These are phyloP conservation scores for Drosophila multiciliata DNA, from an alignment of 2,888 invertebrate species.

Conservation along the genomic window DNA sequence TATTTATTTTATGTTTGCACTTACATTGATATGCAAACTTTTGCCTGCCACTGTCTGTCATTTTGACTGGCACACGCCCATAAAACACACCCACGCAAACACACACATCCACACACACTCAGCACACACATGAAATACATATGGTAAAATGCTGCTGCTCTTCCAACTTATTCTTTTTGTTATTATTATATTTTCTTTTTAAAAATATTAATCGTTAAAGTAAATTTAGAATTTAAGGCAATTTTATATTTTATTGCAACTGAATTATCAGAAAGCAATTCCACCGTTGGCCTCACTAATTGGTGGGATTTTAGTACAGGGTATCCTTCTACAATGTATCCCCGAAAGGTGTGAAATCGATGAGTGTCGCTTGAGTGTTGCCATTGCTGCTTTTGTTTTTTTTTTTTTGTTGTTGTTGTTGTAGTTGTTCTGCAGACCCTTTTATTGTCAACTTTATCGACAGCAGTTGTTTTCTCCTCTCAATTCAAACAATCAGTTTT, in stretches of 20 bases:
- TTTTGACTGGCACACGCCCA: slow-evolving; percentile 41
- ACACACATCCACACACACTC: neutral
- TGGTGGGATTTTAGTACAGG: neutral
- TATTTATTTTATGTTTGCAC: slow-evolving; percentile 27
- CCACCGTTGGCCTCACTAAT: neutral
- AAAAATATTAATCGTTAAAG: neutral
- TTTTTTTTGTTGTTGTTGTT: neutral
- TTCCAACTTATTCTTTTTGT: neutral
- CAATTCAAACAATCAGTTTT: slow-evolving; percentile 31
- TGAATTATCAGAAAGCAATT: neutral
- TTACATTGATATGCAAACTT: slow-evolving; percentile 42
- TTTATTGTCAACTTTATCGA: slow-evolving; percentile 53
- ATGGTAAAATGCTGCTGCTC: slow-evolving; percentile 55
- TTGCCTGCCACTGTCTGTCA: slow-evolving; percentile 30
- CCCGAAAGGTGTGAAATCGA: slow-evolving; percentile 9
- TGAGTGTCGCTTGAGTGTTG: neutral
- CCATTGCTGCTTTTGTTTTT: neutral
- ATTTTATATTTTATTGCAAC: neutral
- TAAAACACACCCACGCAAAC: slow-evolving; percentile 30
- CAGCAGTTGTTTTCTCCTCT: slow-evolving; percentile 52
- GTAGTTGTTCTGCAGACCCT: slow-evolving; percentile 20
- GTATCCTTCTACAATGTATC: neutral
- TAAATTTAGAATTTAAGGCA: neutral
- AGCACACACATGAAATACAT: slow-evolving; percentile 43
- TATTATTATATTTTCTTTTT: neutral